Conservation (phyloP, 2,113 vertebrate species). For the Verasper variegatus region DNA sequence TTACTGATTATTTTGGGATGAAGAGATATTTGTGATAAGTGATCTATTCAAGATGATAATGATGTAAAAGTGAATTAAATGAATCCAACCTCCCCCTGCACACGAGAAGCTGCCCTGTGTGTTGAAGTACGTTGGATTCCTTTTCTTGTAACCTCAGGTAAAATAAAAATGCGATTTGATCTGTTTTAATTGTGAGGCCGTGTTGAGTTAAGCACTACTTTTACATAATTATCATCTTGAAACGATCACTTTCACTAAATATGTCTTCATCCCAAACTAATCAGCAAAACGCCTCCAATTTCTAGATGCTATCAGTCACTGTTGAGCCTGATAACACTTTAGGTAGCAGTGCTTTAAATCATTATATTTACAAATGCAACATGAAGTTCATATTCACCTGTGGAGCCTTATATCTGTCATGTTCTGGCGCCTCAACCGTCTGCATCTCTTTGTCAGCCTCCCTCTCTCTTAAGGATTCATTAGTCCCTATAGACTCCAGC, state of each 20-base stretch:
- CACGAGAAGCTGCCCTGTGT: too few relatives aligned
- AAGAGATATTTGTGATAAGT: neutral
- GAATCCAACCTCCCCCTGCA: neutral
- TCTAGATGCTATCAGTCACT: constrained; percentile 21
- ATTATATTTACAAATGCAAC: neutral
- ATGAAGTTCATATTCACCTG: constrained; percentile 67
- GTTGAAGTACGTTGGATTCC: too few relatives aligned
- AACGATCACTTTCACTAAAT: constrained; percentile 20
- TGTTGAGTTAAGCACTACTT: constrained; percentile 37
- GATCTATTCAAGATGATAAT: neutral
- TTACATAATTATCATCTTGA: constrained; percentile 20
- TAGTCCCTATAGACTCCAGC: constrained; percentile 77
- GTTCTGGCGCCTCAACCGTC: constrained; percentile 32
- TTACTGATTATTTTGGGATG: neutral
- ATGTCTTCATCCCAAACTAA: constrained; percentile 15
- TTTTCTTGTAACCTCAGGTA: neutral
- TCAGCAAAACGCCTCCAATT: neutral
- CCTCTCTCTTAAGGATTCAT: constrained; percentile 80
- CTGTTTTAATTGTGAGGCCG: constrained; percentile 29
- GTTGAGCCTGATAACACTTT: neutral
- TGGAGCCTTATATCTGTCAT: constrained; percentile 61
- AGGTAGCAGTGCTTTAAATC: neutral
- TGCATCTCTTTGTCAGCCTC: constrained; percentile 62
- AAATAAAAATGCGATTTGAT: constrained; percentile 9
- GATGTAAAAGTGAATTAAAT: neutral